Percentiles rank a stretch among this genome's conserved stretches.
Evolutionary conservation across 2,797 vertebrate genomes (phyloP).

Genomic region (Mormyrus proboscirostris): DNA sequence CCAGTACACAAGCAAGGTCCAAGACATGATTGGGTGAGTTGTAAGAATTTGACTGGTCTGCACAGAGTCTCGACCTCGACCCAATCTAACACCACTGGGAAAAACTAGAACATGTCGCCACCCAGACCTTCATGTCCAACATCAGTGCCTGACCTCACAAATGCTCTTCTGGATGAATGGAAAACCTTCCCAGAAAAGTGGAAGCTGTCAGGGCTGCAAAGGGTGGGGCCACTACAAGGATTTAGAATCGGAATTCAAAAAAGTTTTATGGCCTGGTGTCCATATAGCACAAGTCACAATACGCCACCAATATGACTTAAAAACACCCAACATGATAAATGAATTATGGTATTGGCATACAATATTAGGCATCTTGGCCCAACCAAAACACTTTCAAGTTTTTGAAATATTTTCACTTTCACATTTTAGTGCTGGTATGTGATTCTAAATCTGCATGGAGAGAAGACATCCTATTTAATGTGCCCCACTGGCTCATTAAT

Average conservation of each 20-base stretch:
- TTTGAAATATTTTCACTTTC: background rate
- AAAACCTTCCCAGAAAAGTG: background rate
- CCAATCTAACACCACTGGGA: background rate
- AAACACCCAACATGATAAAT: background rate
- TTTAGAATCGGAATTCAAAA: background rate
- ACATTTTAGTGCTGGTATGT: background rate
- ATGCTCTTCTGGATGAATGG: background rate
- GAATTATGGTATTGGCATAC: background rate
- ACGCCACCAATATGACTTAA: background rate
- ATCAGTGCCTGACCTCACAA: background rate
- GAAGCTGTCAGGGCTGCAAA: background rate
- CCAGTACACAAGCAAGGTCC: background rate
- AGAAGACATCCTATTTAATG: background rate
- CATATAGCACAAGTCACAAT: background rate
- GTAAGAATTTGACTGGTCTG: background rate
- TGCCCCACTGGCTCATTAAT: background rate
- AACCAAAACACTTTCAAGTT: background rate
- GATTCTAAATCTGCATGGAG: background rate
- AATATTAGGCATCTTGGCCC: background rate
- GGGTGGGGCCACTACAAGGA: background rate
- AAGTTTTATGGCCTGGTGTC: background rate
- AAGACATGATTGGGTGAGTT: background rate
- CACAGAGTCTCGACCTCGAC: background rate
- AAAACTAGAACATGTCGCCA: background rate
- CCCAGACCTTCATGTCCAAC: background rate